Evolutionary conservation across 2,888 invertebrate species (phyloP), one percentile per base, ranked within the genome.

Genomic region (Drosophila hawaiiensis): DNA sequence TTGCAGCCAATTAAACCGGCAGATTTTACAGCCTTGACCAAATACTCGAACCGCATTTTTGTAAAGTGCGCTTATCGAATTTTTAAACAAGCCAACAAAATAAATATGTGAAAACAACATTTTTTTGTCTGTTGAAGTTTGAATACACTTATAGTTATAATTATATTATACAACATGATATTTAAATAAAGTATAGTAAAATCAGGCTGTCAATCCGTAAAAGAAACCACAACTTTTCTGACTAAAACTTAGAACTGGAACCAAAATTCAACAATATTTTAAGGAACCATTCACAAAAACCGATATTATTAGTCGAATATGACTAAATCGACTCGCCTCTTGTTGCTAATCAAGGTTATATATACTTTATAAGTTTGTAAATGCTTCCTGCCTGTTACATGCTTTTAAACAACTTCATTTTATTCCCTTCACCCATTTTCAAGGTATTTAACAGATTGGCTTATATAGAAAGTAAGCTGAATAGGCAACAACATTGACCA

Each of bases 1-100:
- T 72, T 67, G 41, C 69, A 64, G 75, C 75, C 84, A 88, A 88
- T 87, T 83, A 85, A 69, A 58, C 39, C 49, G 47, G 31, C 49
- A 37, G 39, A 63, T 59, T 54, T 63, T 66, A 14, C 41, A 68
- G 65, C 85, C 85, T 85, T 85, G 85, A 60, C 76, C 76, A 77
- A 72, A 73, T 61, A 64, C 70, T 64, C 66, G 19, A 70, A 66
- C 67, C 60, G 68, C 76, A 73, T 83, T 87, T 83, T 76, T 64
- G 75, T 60, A 77, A 78, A 78, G 72, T 79, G 82, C 83, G 88
- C 82, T 80, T 80, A 64, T 68, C 72, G 85, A 79, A 85, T 88
- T 67, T 60, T 60, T 55, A 78, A 82, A 22, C 52, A 68, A 75
- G 63, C 35, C 53, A 58, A 54, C 69, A 74, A 64, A 22, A 14